Conservation (phyloP, 2,113 vertebrate species). For the Daphoenositta chrysoptera region DNA sequence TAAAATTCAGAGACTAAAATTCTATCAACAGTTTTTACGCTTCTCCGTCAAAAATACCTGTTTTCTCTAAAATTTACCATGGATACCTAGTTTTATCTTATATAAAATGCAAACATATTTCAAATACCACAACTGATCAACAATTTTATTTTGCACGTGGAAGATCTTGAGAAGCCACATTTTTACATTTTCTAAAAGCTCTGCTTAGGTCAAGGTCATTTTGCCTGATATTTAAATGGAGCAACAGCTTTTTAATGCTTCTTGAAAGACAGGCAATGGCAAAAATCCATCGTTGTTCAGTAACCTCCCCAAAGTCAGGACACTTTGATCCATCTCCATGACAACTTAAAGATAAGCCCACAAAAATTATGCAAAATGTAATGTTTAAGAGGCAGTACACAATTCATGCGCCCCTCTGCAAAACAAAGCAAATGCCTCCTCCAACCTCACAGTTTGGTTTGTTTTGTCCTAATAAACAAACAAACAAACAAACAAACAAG, state of each 20-base stretch:
- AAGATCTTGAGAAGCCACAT: not conserved
- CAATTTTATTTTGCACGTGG: not conserved
- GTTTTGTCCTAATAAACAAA: not conserved
- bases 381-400: not conserved
- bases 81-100: not conserved
- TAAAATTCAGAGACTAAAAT: not conserved
- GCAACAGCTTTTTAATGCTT: not conserved
- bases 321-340: not conserved
- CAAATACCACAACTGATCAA: not conserved
- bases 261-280: not conserved
- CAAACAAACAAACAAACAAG: not conserved
- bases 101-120: not conserved
- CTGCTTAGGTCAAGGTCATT: not conserved
- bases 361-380: not conserved
- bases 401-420: not conserved
- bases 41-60: not conserved
- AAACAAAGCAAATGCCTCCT: not conserved
- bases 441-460: not conserved
- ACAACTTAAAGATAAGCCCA: not conserved
- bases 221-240: not conserved
- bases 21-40: not conserved
- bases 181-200: not conserved
- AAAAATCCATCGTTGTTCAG: not conserved
- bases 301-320: not conserved
- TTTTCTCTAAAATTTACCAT: not conserved